Evolutionary conservation across 1,140 invertebrate genomes (phyloP).

Genomic region (Druon quercuslanigerum): DNA sequence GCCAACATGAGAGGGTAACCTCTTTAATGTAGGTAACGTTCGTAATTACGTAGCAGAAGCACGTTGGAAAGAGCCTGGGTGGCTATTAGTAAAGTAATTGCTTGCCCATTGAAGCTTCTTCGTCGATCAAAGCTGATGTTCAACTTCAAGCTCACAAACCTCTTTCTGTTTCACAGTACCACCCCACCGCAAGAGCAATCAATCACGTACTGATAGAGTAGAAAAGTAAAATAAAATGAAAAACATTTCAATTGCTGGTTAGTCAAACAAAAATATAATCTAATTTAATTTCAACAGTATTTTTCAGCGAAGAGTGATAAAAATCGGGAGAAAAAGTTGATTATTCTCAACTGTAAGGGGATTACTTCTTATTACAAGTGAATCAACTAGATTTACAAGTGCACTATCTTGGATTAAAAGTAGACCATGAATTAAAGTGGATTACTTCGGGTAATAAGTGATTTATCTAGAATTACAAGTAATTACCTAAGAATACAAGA

Average conservation of each 20-base stretch:
- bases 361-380: too few relatives aligned
- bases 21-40: conserved; percentile 1
- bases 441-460: too few relatives aligned
- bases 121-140: conserved; percentile 3
- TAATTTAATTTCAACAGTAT: too few relatives aligned
- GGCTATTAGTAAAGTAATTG: conserved; percentile 25
- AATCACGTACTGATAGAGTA: not conserved
- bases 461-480: too few relatives aligned
- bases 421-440: too few relatives aligned
- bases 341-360: too few relatives aligned
- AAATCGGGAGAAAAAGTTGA: too few relatives aligned
- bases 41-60: conserved; percentile 5
- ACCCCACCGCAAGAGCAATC: not conserved
- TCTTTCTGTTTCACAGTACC: not conserved
- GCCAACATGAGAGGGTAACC: conserved; percentile 15
- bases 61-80: conserved; percentile 20
- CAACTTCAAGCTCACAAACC: not conserved
- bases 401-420: too few relatives aligned
- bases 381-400: too few relatives aligned
- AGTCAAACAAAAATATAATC: too few relatives aligned
- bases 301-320: too few relatives aligned
- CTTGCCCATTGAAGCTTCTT: conserved; percentile 7
- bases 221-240: not conserved
- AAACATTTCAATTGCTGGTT: not conserved
- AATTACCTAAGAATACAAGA: too few relatives aligned